Conservation (phyloP, 2,888 invertebrate species). For the Tetragonisca angustula region DNA sequence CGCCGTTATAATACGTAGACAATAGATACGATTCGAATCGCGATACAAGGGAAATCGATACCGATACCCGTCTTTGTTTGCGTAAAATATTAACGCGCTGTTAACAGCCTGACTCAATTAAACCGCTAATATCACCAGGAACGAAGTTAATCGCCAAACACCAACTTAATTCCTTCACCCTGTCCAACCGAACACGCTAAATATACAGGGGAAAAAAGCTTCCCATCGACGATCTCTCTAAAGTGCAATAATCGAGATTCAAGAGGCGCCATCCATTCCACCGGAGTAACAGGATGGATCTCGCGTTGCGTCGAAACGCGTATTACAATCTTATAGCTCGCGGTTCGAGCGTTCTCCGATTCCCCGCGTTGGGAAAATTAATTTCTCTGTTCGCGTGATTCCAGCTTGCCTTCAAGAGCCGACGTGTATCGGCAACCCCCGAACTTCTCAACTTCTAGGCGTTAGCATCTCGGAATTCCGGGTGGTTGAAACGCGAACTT, state of each 20-base stretch:
- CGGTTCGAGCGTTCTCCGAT: conserved; percentile 1
- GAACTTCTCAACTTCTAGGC: conserved; percentile 25
- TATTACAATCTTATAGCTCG: conserved; percentile 2
- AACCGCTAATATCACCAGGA: not conserved
- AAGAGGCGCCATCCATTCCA: not conserved
- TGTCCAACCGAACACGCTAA: too few relatives aligned
- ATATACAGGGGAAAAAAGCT: not conserved
- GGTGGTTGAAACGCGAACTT: conserved; percentile 50
- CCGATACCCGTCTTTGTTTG: conserved; percentile 50
- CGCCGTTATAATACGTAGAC: conserved; percentile 57
- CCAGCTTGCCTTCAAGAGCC: not conserved
- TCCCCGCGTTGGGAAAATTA: conserved; percentile 11
- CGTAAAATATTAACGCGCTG: conserved; percentile 26
- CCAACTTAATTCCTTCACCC: not conserved
- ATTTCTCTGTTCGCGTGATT: conserved; percentile 36
- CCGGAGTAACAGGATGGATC: too few relatives aligned
- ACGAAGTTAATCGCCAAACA: not conserved
- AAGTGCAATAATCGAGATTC: not conserved
- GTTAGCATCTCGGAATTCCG: conserved; percentile 20
- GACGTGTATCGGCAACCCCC: not conserved
- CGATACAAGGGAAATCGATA: conserved; percentile 49
- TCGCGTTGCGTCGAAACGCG: not conserved
- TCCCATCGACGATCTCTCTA: not conserved
- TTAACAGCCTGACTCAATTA: conserved; percentile 12
- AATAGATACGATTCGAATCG: conserved; percentile 45